phyloP scores from a whole-genome alignment of 2,797 vertebrate species.

The Balearica regulorum region DNA sequence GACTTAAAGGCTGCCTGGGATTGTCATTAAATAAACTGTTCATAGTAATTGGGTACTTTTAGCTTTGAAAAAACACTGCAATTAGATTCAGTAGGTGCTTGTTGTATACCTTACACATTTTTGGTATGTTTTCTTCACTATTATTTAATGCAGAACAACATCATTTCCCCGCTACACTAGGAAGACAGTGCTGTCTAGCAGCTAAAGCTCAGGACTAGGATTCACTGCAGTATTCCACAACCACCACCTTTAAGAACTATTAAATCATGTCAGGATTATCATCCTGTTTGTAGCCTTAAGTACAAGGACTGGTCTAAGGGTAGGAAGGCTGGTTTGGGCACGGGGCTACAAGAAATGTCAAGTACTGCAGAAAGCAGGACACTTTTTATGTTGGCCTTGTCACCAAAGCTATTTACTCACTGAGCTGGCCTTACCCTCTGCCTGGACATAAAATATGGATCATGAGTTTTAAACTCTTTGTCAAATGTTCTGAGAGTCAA shows the following conservation, averaged over 20 bases:
- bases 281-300: neutral
- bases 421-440: neutral
- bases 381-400: neutral
- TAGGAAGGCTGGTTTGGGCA: neutral
- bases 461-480: neutral
- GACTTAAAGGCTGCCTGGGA: neutral
- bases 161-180: neutral
- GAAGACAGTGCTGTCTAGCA: neutral
- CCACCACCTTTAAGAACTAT: neutral
- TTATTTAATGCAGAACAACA: neutral
- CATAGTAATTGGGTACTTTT: neutral
- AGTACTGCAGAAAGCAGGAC: neutral
- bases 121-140: neutral
- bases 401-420: neutral
- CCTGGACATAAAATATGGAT: neutral
- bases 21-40: neutral
- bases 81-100: neutral
- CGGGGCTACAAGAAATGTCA: neutral
- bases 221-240: neutral
- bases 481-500: neutral
- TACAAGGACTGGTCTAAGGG: neutral
- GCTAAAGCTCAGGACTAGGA: neutral
- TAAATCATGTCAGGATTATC: fast-evolving
- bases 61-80: neutral
- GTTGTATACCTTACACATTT: neutral